phyloP scores from a whole-genome alignment of 2,888 invertebrate species.

The Pristionchus exspectatus region DNA sequence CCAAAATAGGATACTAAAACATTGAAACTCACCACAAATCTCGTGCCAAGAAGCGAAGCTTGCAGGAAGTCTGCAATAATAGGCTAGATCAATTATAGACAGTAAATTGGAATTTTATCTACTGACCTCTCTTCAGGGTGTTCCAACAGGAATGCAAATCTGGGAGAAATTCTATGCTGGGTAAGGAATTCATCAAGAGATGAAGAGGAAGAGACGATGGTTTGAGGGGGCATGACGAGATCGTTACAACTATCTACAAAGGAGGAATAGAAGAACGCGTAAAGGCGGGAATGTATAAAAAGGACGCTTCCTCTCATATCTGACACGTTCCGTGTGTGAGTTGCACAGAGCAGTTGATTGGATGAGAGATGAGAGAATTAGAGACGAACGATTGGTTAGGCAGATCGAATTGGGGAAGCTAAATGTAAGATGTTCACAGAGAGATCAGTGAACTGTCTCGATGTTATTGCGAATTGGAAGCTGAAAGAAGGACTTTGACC shows the following conservation, averaged over 20 bases:
- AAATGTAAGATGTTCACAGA: too few relatives aligned
- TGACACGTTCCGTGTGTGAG: not conserved
- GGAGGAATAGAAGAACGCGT: not conserved
- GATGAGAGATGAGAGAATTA: not conserved
- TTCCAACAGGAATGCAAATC: not conserved
- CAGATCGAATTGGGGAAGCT: not conserved
- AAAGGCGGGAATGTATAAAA: not conserved
- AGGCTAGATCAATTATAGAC: too few relatives aligned
- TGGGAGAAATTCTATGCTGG: not conserved
- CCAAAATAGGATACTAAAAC: not conserved
- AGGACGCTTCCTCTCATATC: not conserved
- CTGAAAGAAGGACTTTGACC: too few relatives aligned
- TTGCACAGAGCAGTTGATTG: not conserved
- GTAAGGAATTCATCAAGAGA: not conserved
- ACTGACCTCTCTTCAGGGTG: not conserved
- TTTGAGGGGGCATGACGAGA: slow-evolving; percentile 17
- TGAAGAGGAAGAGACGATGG: not conserved
- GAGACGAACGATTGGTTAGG: not conserved
- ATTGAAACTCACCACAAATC: slow-evolving; percentile 32
- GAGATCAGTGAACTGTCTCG: too few relatives aligned
- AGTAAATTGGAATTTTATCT: too few relatives aligned
- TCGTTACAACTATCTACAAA: not conserved
- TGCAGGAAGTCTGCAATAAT: slow-evolving; percentile 3
- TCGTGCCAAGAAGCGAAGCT: slow-evolving; percentile 3
- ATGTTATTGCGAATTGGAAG: too few relatives aligned